These are phyloP conservation scores for Pararge aegeria DNA, from an alignment of 1,140 invertebrate species.

Conservation along the genomic window DNA sequence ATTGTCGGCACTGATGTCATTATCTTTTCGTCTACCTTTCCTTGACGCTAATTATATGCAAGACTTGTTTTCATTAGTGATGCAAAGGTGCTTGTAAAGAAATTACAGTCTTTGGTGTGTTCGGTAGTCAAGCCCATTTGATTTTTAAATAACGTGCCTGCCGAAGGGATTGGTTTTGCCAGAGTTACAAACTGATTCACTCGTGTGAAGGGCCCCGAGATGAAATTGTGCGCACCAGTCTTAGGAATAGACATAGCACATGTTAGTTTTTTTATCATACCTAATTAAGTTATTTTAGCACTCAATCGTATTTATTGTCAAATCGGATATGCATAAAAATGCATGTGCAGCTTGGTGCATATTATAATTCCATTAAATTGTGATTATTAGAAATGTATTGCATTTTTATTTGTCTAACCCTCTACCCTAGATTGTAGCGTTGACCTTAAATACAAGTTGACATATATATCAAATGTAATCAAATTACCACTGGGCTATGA, in stretches of 20 bases:
- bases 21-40: no score
- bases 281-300: constrained; percentile 71
- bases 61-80: no score
- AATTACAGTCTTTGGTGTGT: no score
- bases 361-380: constrained; percentile 75
- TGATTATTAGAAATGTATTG: constrained; percentile 61
- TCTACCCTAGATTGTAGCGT: neutral
- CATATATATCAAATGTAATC: constrained; percentile 7
- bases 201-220: neutral
- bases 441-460: constrained; percentile 7
- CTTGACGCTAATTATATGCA: no score
- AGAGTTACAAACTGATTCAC: neutral
- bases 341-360: constrained; percentile 66
- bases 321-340: constrained; percentile 55
- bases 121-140: no score
- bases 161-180: no score
- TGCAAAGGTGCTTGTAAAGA: no score
- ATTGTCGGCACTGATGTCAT: no score
- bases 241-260: constrained; percentile 45
- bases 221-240: constrained; percentile 61
- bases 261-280: constrained; percentile 41
- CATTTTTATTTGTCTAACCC: constrained; percentile 27
- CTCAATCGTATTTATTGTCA: constrained; percentile 71
- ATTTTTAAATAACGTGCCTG: no score
- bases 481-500: constrained; percentile 11